Conservation (phyloP, 2,113 vertebrate species). For the Oostethus manadensis region DNA sequence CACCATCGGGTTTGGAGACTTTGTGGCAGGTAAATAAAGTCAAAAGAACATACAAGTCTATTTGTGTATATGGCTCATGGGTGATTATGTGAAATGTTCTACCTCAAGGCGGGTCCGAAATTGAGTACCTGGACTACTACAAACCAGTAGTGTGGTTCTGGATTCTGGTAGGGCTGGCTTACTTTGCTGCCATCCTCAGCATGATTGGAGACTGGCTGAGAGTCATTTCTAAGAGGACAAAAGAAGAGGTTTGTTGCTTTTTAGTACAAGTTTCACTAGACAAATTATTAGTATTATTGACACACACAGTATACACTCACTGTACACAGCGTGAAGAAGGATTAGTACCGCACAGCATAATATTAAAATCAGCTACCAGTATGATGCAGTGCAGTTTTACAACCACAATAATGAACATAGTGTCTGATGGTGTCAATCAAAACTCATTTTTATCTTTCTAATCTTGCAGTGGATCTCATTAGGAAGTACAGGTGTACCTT, state of each 20-base stretch:
- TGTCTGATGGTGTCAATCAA: background rate
- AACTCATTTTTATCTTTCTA: background rate
- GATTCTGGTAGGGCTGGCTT: slow-evolving; percentile 92
- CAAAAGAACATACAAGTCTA: background rate
- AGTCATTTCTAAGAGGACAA: slow-evolving; percentile 90
- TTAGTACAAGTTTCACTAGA: background rate
- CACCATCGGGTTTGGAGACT: slow-evolving; percentile 89
- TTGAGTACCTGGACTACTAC: slow-evolving; percentile 89
- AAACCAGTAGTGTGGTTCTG: slow-evolving; percentile 95
- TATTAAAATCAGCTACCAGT: no score
- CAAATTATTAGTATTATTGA: no score
- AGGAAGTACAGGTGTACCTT: background rate
- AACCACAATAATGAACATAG: background rate
- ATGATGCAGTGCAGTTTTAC: no score
- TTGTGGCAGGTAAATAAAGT: slow-evolving; percentile 81
- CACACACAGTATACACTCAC: no score
- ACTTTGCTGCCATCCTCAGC: slow-evolving; percentile 93
- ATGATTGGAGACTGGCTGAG: slow-evolving; percentile 96
- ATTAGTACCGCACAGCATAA: no score
- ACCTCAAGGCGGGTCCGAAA: slow-evolving; percentile 83
- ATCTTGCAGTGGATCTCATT: background rate
- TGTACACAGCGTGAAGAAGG: no score
- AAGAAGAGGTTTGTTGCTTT: slow-evolving; percentile 82
- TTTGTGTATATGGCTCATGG: slow-evolving; percentile 1
- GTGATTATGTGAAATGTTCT: background rate